Evolutionary conservation across 2,113 vertebrate genomes (phyloP).

Genomic region (Spilogale gracilis): DNA sequence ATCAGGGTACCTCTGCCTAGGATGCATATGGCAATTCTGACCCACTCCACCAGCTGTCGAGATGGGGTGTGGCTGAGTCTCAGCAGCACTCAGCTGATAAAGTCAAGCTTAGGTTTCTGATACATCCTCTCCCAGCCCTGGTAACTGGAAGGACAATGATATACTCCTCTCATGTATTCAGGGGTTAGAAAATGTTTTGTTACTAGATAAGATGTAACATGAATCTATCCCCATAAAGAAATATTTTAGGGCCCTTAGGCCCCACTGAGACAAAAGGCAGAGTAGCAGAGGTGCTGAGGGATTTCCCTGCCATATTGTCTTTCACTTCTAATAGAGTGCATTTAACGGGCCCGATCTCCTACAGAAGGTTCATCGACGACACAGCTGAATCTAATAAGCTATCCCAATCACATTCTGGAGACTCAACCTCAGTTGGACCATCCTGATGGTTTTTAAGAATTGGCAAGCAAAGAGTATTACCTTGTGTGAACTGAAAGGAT

Average conservation of each 20-base stretch:
- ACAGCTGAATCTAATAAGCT: neutral
- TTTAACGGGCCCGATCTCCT: neutral
- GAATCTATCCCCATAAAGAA: neutral
- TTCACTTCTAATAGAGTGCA: neutral
- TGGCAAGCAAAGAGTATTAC: conserved; percentile 53
- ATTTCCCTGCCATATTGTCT: neutral
- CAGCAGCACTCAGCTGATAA: neutral
- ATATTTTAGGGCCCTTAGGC: neutral
- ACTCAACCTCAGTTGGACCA: neutral
- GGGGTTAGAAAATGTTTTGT: conserved; percentile 12
- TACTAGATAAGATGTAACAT: neutral
- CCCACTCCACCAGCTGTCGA: neutral
- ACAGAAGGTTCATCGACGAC: neutral
- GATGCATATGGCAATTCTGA: neutral
- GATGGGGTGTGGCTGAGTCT: neutral
- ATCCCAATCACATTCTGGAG: neutral
- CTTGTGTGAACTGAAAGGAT: neutral
- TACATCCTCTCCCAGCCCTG: neutral
- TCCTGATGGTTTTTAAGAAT: conserved; percentile 43
- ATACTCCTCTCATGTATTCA: neutral
- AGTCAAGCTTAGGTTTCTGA: neutral
- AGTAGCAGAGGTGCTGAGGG: neutral
- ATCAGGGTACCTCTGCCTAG: neutral
- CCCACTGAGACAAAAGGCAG: neutral
- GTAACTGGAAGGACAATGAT: neutral